A percentile compares a stretch with the other conserved stretches of the same genome.
Conservation (phyloP, 1,140 invertebrate species). For the Homarus americanus region DNA sequence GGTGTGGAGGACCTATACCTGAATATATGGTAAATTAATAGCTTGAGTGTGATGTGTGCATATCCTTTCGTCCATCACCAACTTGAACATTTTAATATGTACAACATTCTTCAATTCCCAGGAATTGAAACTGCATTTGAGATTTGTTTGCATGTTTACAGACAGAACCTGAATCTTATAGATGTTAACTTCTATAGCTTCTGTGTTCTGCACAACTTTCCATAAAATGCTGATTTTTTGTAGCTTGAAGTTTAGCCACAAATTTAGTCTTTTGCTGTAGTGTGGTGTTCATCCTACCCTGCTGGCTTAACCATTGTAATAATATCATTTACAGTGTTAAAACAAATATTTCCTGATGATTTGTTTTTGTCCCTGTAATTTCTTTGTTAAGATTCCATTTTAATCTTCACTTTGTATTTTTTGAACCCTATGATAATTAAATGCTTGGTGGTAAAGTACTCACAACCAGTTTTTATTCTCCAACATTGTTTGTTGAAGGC, state of each 20-base stretch:
- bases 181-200: neutral
- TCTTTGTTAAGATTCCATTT: neutral
- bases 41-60: slow-evolving; percentile 35
- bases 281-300: neutral
- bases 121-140: neutral
- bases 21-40: slow-evolving; percentile 73
- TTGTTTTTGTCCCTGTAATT: neutral
- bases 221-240: neutral
- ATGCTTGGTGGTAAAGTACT: neutral
- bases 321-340: neutral
- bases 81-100: slow-evolving; percentile 14
- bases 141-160: neutral
- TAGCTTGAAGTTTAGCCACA: neutral
- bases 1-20: slow-evolving; percentile 69
- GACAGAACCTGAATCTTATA: neutral
- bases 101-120: neutral
- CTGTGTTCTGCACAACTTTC: neutral
- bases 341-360: neutral
- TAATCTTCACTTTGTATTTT: neutral
- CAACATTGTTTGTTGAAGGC: too few relatives aligned
- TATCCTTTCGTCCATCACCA: slow-evolving; percentile 14
- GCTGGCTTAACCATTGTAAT: neutral
- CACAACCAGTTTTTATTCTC: neutral
- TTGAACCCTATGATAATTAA: neutral
- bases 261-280: neutral